Evolutionary conservation across 2,113 vertebrate genomes (phyloP).

Genomic region (Protomyctophum bolini): DNA sequence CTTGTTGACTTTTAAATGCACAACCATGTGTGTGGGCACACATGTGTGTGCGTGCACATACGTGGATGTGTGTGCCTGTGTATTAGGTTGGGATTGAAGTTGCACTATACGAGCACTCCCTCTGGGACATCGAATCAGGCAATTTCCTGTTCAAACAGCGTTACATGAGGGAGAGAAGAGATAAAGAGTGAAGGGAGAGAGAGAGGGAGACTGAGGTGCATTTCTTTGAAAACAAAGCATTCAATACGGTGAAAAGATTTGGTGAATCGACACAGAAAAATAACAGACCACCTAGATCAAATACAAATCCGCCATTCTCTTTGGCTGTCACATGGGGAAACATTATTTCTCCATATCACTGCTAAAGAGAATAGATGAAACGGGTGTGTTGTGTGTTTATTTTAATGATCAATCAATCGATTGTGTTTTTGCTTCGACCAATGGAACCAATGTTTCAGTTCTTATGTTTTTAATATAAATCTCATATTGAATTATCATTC

Average conservation of each 20-base stretch:
- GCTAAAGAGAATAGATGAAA: too few relatives aligned
- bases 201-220: conserved; percentile 58
- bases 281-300: too few relatives aligned
- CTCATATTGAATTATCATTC: too few relatives aligned
- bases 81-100: conserved; percentile 42
- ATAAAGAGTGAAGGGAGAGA: conserved; percentile 5
- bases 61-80: conserved; percentile 34
- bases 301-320: too few relatives aligned
- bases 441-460: too few relatives aligned
- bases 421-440: too few relatives aligned
- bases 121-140: conserved; percentile 69
- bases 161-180: conserved; percentile 55
- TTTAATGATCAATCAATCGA: too few relatives aligned
- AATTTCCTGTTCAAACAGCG: conserved; percentile 66
- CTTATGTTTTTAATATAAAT: too few relatives aligned
- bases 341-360: too few relatives aligned
- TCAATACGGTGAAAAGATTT: conserved; percentile 63
- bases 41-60: conserved; percentile 21
- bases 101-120: conserved; percentile 65
- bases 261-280: conserved; percentile 66
- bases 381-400: too few relatives aligned
- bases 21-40: conserved; percentile 21
- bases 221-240: conserved; percentile 69
- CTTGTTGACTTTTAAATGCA: background rate
- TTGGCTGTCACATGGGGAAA: too few relatives aligned